A percentile compares a stretch with the other conserved stretches of the same genome.
Conservation (phyloP, 2,888 invertebrate genomes). For the Danaus chrysippus region DNA sequence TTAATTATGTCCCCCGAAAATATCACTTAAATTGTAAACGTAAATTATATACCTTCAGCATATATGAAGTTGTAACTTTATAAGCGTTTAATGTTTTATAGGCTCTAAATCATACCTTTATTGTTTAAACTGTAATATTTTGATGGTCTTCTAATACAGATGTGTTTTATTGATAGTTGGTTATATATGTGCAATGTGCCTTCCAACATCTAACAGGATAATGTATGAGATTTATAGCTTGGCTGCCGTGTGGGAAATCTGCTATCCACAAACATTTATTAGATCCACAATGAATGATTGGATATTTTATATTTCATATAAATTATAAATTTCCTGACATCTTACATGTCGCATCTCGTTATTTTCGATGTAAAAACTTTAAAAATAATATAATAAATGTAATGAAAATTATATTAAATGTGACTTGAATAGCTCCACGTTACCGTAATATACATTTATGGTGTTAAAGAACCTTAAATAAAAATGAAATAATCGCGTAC, state of each 20-base stretch:
- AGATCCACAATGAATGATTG: too few species aligned
- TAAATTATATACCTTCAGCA: slow-evolving; percentile 40
- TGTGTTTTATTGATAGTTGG: too few species aligned
- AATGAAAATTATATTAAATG: slow-evolving; percentile 27
- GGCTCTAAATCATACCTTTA: too few species aligned
- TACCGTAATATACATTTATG: slow-evolving; percentile 25
- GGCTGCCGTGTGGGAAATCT: too few species aligned
- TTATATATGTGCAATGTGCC: too few species aligned
- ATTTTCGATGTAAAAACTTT: neutral
- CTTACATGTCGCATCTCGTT: neutral
- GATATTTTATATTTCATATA: too few species aligned
- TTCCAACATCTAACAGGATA: too few species aligned
- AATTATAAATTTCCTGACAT: too few species aligned
- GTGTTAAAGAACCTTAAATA: slow-evolving; percentile 24
- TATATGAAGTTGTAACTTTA: slow-evolving; percentile 61
- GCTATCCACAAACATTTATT: too few species aligned
- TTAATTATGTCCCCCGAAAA: slow-evolving; percentile 54
- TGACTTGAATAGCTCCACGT: slow-evolving; percentile 25
- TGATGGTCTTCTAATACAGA: neutral
- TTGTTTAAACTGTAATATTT: neutral
- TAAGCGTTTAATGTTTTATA: slow-evolving; percentile 23
- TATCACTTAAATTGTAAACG: slow-evolving; percentile 53
- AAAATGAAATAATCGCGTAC: slow-evolving; percentile 24
- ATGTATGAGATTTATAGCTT: too few species aligned
- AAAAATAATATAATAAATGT: slow-evolving; percentile 20